phyloP scores from a whole-genome alignment of 2,113 vertebrate species.

The Lipotes vexillifer region DNA sequence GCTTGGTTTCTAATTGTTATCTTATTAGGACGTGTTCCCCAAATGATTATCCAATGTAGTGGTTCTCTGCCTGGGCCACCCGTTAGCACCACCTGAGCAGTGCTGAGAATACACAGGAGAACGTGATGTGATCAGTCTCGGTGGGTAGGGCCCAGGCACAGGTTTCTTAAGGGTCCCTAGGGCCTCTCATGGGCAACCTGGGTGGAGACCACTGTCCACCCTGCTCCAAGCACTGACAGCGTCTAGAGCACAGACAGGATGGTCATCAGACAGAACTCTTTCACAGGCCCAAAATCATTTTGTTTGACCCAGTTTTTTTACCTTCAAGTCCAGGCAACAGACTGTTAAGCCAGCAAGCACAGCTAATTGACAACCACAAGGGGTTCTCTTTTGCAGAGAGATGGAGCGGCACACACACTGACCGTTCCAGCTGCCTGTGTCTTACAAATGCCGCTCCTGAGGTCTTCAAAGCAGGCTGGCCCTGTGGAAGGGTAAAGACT shows the following conservation, averaged over 20 bases:
- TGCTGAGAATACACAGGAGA: not conserved
- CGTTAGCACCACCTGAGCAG: not conserved
- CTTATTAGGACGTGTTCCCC: not conserved
- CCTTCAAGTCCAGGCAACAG: not conserved
- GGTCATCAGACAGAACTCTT: not conserved
- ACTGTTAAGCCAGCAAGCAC: not conserved
- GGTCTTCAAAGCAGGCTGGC: not conserved
- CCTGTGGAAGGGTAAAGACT: not conserved
- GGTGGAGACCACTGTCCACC: accelerated
- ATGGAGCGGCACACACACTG: accelerated
- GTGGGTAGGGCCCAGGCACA: accelerated
- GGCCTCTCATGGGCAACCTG: accelerated
- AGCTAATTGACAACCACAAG: not conserved
- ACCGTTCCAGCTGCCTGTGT: not conserved
- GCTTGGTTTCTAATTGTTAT: not conserved
- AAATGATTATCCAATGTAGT: not conserved
- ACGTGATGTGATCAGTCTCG: accelerated
- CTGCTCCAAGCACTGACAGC: not conserved
- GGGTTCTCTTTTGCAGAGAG: not conserved
- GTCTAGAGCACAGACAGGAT: not conserved
- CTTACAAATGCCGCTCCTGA: not conserved
- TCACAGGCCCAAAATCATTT: not conserved
- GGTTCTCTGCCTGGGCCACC: not conserved
- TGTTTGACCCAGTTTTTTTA: not conserved
- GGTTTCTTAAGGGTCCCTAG: not conserved